phyloP scores from a whole-genome alignment of 2,888 invertebrate species.

The Strigamia maritima region DNA sequence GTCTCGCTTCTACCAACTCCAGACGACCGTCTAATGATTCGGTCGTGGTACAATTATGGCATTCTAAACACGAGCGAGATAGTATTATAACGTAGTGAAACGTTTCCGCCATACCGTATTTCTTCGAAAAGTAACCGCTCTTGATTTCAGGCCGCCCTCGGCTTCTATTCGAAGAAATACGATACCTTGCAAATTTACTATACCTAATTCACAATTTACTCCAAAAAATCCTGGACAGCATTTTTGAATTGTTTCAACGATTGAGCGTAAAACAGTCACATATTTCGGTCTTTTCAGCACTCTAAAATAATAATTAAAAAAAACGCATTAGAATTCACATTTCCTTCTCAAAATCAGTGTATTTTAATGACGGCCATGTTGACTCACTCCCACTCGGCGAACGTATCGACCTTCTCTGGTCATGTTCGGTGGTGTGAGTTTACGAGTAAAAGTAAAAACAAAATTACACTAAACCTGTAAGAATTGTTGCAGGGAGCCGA shows the following conservation, averaged over 20 bases:
- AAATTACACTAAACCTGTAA: not conserved
- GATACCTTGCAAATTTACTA: not conserved
- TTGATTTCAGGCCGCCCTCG: too few species aligned
- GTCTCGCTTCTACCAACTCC: not conserved
- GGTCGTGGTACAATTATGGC: not conserved
- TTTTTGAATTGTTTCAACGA: not conserved
- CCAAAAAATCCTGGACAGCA: slow-evolving; percentile 8
- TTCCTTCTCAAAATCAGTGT: too few species aligned
- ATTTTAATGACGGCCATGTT: too few species aligned
- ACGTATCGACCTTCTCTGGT: too few species aligned
- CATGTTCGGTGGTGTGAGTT: too few species aligned
- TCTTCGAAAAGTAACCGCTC: too few species aligned
- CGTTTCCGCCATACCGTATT: too few species aligned
- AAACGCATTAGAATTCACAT: not conserved
- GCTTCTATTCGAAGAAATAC: too few species aligned
- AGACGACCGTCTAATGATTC: not conserved
- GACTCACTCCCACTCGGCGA: too few species aligned
- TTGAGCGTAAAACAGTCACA: not conserved
- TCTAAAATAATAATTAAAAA: not conserved
- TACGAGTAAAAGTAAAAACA: too few species aligned
- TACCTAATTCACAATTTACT: not conserved
- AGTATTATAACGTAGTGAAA: too few species aligned
- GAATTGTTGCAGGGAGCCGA: not conserved
- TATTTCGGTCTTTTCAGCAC: not conserved
- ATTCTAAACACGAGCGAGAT: too few species aligned